phyloP scores from a whole-genome alignment of 2,113 vertebrate genomes.

The Suncus etruscus region DNA sequence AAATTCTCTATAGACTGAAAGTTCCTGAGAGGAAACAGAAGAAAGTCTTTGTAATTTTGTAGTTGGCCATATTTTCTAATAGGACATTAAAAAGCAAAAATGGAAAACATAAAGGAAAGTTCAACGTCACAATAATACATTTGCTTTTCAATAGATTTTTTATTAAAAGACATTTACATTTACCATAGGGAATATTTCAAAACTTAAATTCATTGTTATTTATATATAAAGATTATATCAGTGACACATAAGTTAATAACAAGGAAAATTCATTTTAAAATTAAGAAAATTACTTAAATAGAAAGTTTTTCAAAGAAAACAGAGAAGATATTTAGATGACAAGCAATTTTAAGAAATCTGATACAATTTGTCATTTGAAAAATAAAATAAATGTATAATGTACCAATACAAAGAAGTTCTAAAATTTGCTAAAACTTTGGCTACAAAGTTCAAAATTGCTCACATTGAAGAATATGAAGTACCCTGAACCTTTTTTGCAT shows the following conservation, averaged over 20 bases:
- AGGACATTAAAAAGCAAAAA: background rate
- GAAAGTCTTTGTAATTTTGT: background rate
- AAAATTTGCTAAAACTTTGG: too few relatives aligned
- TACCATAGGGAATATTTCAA: background rate
- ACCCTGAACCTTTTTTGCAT: background rate
- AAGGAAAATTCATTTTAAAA: background rate
- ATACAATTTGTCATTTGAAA: background rate
- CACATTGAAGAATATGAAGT: background rate
- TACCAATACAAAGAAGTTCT: too few relatives aligned
- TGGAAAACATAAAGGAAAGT: background rate
- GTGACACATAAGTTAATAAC: background rate
- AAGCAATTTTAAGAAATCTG: background rate
- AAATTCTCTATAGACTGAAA: background rate
- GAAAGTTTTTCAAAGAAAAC: background rate
- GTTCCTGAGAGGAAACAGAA: background rate
- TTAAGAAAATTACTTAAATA: constrained; percentile 28
- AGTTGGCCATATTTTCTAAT: constrained; percentile 5
- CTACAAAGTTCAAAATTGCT: background rate
- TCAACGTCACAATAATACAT: background rate
- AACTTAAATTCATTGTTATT: background rate
- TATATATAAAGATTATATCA: background rate
- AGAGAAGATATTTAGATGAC: background rate
- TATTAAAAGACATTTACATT: background rate
- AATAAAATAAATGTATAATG: constrained; percentile 22
- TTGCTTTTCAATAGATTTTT: constrained; percentile 2